Base-by-base conservation (phyloP, 2,113 vertebrate genomes). In the Chloropsis cyanopogon region DNA sequence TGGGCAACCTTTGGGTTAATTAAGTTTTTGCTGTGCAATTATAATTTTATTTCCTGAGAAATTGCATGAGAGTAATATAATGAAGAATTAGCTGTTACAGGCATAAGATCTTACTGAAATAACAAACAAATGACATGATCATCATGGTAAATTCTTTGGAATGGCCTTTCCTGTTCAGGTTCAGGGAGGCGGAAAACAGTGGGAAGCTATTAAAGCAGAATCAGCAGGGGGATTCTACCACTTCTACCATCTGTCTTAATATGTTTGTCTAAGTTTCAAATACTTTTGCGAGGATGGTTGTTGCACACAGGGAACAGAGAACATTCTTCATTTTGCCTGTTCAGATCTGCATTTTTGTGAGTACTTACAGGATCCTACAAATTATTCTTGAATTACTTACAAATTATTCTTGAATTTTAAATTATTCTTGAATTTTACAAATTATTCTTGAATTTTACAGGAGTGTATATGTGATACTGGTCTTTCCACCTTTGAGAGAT, bases 41-140 rank as follows among this genome's bases (percentile, higher is more conserved):
- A 75, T 91, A 86, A 96, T 92, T 90, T 93, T 95, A 95, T 94
- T 96, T 97, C 92, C 94, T 94, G 72, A 94, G 80, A 93, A 97
- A 95, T 70, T 86, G 56, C 64, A 81, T 86, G 82, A 94, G 82
- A 63, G 21, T 52, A 92, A 77, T 92, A 78, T 75, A 96, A 97
- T 88, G 94, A 93, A 25, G 49, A 90, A 92, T 88, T 83, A 88
- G 47, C 61, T 88, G 56, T 63, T 95, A 72, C 87, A 94, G 50
- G 54, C 78, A 86, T 65, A 79, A 95, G 60, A 80, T 77, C 63
- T 88, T 65, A 33, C 54, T 78, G 79, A 86, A 92, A 80, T 60
- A 90, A 53, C 39, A 80, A 82, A 66, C 21, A 65, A 88, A 92
- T 66, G 8, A 63, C 59, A 77, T n/a, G 50, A 73, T 70, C 2